These are phyloP conservation scores for Pimpla rufipes DNA, from an alignment of 2,888 invertebrate species.

Conservation along the genomic window DNA sequence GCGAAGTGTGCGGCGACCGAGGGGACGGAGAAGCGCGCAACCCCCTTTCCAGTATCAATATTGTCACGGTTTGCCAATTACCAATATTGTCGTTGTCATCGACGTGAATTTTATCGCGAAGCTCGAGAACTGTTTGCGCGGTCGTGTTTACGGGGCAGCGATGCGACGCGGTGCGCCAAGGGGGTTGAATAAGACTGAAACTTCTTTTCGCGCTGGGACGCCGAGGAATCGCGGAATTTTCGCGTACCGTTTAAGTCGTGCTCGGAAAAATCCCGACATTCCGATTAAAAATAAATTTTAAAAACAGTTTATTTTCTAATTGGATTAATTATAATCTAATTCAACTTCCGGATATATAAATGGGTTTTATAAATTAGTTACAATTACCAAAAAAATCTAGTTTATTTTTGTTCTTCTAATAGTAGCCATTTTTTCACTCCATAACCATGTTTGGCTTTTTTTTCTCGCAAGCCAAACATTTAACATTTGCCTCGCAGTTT, in stretches of 20 bases:
- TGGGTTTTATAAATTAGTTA: no score
- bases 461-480: no score
- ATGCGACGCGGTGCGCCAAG: slow-evolving; percentile 22
- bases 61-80: slow-evolving; percentile 71
- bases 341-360: no score
- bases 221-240: not conserved
- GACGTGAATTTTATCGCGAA: slow-evolving; percentile 71
- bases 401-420: no score
- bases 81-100: slow-evolving; percentile 72
- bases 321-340: no score
- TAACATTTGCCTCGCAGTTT: no score
- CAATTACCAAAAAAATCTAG: no score
- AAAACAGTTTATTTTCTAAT: no score
- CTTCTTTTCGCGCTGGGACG: slow-evolving; percentile 28
- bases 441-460: no score
- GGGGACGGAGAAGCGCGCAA: slow-evolving; percentile 15
- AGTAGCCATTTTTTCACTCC: no score
- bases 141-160: slow-evolving; percentile 63
- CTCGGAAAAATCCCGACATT: not conserved
- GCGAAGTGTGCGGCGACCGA: slow-evolving; percentile 8
- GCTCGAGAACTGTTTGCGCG: slow-evolving; percentile 67
- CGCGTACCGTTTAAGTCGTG: not conserved
- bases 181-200: slow-evolving; percentile 63
- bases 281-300: no score
- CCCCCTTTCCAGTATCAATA: slow-evolving; percentile 73